phyloP scores from a whole-genome alignment of 1,140 invertebrate genomes.

The Drosophila saltans region DNA sequence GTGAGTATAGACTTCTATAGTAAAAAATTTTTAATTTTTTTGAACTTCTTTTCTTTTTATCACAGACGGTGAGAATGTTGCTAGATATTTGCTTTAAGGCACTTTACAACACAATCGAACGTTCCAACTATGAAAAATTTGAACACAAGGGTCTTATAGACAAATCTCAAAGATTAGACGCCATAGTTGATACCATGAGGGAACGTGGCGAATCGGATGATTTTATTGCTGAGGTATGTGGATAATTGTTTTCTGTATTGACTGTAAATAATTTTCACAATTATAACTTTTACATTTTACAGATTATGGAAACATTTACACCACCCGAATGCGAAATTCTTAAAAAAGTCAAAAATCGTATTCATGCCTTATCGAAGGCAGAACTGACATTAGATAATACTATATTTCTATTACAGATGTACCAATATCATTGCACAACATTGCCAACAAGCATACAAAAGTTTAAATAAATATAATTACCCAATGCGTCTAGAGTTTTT shows the following conservation, averaged over 20 bases:
- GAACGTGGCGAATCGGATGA: conserved; percentile 89
- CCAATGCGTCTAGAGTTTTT: neutral
- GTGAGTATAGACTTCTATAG: conserved; percentile 28
- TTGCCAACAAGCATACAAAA: conserved; percentile 58
- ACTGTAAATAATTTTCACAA: neutral
- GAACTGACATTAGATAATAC: conserved; percentile 90
- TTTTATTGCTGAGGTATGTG: conserved; percentile 89
- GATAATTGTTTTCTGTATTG: neutral
- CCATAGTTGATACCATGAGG: conserved; percentile 89
- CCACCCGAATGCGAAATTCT: conserved; percentile 89
- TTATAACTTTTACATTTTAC: conserved; percentile 52
- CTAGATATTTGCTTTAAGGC: conserved; percentile 91
- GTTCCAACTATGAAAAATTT: conserved; percentile 86
- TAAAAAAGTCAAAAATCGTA: conserved; percentile 86
- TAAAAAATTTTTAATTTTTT: neutral
- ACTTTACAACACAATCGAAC: conserved; percentile 88
- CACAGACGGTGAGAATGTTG: conserved; percentile 88
- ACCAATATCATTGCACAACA: conserved; percentile 79
- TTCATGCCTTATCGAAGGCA: conserved; percentile 87
- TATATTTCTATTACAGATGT: conserved; percentile 88
- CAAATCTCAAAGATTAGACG: conserved; percentile 92
- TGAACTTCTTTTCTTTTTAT: conserved; percentile 4
- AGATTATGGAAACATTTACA: conserved; percentile 91
- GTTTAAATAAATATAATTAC: conserved; percentile 61
- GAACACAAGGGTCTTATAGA: conserved; percentile 91